Conservation (phyloP, 2,797 vertebrate species). For the Fratercula arctica region DNA sequence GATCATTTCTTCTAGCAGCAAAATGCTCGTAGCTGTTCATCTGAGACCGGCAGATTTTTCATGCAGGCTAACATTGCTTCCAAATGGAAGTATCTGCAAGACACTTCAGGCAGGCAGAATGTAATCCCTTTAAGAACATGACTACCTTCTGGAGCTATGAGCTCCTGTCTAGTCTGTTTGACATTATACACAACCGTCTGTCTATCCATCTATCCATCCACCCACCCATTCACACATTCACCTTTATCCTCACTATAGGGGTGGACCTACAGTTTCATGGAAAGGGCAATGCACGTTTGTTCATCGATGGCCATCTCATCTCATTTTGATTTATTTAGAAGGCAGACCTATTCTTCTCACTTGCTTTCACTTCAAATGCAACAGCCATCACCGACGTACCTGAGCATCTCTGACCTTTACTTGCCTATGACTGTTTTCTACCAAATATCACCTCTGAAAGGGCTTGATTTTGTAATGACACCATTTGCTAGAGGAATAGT, state of each 20-base stretch:
- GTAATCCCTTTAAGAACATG: background rate
- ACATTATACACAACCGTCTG: background rate
- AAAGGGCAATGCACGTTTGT: background rate
- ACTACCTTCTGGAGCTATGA: background rate
- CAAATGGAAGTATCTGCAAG: background rate
- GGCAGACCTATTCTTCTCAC: background rate
- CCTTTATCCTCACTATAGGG: background rate
- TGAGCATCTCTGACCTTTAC: background rate
- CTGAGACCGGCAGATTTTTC: background rate
- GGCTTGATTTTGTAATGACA: background rate
- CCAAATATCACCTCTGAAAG: background rate
- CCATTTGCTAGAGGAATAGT: background rate
- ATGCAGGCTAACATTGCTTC: background rate
- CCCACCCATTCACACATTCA: background rate
- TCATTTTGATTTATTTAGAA: background rate
- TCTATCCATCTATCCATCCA: background rate
- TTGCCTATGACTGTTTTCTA: background rate
- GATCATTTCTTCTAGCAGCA: background rate
- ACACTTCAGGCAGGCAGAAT: background rate
- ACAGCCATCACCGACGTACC: background rate
- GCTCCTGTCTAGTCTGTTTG: background rate
- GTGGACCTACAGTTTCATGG: background rate
- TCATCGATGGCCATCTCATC: rapidly evolving
- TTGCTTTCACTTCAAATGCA: background rate
- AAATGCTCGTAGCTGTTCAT: background rate